Evolutionary conservation across 2,797 vertebrate species (phyloP).

Genomic region (Tenualosa ilisha): DNA sequence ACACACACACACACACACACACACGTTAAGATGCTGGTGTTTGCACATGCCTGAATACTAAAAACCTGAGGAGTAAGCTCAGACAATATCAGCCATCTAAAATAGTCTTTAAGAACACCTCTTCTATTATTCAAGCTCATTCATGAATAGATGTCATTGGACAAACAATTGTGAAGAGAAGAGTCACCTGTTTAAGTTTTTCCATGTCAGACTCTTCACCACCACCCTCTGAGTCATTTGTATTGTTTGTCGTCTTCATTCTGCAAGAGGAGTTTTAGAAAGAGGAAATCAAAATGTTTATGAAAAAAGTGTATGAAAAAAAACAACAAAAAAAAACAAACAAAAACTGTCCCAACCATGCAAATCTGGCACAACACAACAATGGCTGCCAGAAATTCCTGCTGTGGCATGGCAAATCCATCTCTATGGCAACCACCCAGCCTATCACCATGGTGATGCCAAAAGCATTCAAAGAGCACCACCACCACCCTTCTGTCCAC

Average conservation of each 20-base stretch:
- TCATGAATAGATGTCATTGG: background rate
- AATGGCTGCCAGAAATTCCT: constrained; percentile 8
- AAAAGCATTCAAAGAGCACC: constrained; percentile 25
- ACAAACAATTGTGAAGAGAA: background rate
- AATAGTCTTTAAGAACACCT: background rate
- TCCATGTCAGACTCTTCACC: constrained; percentile 86
- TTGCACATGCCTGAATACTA: background rate
- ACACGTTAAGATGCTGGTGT: background rate
- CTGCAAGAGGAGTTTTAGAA: constrained; percentile 53
- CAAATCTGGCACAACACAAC: background rate
- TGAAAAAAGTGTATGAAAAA: background rate
- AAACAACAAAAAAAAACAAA: too few relatives aligned
- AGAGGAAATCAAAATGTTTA: constrained; percentile 5
- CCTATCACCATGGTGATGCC: constrained; percentile 37
- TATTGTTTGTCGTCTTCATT: constrained; percentile 62
- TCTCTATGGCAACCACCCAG: constrained; percentile 30
- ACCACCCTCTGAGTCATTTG: constrained; percentile 65
- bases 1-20: background rate
- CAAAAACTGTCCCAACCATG: background rate
- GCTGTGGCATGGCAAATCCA: constrained; percentile 25
- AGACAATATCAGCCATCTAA: background rate
- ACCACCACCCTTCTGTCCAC: constrained; percentile 33
- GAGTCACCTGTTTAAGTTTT: constrained; percentile 85
- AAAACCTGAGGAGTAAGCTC: background rate
- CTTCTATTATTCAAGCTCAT: background rate